Evolutionary conservation across 2,797 vertebrate species (phyloP).

Genomic region (Myotis vivesi): DNA sequence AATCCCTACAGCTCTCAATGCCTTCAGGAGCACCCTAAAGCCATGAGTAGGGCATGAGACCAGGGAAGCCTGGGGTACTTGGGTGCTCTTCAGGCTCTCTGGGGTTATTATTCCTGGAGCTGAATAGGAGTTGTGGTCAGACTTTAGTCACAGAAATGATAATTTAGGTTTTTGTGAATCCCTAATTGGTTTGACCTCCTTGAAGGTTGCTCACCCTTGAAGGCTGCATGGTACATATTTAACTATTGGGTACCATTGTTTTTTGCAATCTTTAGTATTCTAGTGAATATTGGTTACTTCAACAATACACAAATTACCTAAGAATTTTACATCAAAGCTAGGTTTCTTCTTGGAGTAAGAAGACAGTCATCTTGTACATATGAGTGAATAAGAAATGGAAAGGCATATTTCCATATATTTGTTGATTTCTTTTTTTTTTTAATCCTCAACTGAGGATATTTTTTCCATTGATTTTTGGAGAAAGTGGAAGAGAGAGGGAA

Average conservation of each 20-base stretch:
- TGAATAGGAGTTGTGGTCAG: neutral
- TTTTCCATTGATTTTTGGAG: too few relatives aligned
- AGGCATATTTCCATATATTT: neutral
- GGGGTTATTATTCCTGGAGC: neutral
- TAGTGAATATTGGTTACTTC: neutral
- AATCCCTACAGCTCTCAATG: neutral
- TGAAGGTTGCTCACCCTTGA: neutral
- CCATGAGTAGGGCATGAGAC: neutral
- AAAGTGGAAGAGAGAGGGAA: too few relatives aligned
- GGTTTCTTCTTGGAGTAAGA: neutral
- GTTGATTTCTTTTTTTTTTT: neutral
- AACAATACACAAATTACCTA: neutral
- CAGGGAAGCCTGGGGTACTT: neutral
- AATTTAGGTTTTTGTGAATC: neutral
- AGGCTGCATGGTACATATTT: neutral
- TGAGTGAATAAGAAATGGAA: neutral
- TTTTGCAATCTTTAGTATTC: neutral
- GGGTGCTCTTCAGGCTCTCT: neutral
- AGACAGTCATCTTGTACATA: neutral
- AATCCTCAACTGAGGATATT: too few relatives aligned
- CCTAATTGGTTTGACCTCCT: neutral
- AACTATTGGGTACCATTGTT: neutral
- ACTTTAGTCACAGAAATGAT: neutral
- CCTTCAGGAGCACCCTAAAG: neutral
- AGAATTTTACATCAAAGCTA: neutral